Conservation (phyloP, 2,888 invertebrate species). For the Pristionchus entomophagus region DNA sequence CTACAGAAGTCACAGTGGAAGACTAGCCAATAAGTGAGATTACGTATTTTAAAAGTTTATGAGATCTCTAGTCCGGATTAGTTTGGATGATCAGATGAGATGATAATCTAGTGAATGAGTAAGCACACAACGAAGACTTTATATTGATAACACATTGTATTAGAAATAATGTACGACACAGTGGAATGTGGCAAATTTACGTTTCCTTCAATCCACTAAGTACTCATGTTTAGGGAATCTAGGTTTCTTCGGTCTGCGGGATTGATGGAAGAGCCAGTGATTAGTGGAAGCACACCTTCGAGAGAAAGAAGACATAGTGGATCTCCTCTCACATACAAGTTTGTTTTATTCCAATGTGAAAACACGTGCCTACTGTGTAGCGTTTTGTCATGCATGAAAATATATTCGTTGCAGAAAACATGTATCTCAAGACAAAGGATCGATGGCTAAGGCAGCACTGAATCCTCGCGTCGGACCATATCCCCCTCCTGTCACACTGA, state of each 20-base stretch:
- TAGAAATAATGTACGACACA: no score
- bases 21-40: conserved; percentile 87
- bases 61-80: background rate
- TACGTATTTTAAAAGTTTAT: no score
- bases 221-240: conserved; percentile 68
- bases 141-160: no score
- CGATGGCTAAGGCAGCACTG: conserved; percentile 66
- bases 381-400: no score
- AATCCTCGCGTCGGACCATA: conserved; percentile 93
- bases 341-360: background rate
- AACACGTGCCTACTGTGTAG: no score
- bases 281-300: background rate
- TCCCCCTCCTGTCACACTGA: conserved; percentile 87
- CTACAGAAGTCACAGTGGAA: conserved; percentile 93
- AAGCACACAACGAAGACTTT: no score
- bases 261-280: conserved; percentile 79
- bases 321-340: conserved; percentile 46
- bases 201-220: no score
- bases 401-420: conserved; percentile 57
- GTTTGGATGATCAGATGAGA: background rate
- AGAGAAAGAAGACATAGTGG: conserved; percentile 45
- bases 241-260: conserved; percentile 95
- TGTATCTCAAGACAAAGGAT: conserved; percentile 50
- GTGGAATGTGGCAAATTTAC: no score
- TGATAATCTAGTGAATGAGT: background rate